Evolutionary conservation across 2,797 vertebrate species (phyloP), one percentile per base, ranked within the genome.

Genomic region (Fundulus diaphanus): DNA sequence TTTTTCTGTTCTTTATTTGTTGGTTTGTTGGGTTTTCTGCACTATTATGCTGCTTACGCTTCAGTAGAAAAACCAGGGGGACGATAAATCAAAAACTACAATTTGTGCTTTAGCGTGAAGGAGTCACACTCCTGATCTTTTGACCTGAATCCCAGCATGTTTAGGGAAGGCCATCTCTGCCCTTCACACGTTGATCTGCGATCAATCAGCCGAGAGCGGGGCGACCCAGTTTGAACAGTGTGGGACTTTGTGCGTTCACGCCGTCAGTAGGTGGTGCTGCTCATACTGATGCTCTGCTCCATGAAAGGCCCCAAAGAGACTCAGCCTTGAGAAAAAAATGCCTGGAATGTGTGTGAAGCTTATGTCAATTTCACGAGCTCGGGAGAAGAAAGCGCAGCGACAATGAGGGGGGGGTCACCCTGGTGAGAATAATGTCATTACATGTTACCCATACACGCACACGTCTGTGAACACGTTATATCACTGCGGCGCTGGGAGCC

Each of bases 341-440:
- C 87, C 86, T 89, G 94, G 95, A 95, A 95, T 96, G 94, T 94
- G 94, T 95, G 93, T 88, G 83, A 92, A 94, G 93, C 92, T 95
- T 93, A 94, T 94, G 94, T 94, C 92, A 93, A 95, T 95, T 95
- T 95, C 93, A 95, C 91, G 88, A 93, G 93, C 87, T 77, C 12
- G 4, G 72, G 88, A 93, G 91, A 93, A 94, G 93, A 95, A 95
- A 94, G 92, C 87, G 7, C 3, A 37, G 84, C 88, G 92, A 94
- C 94, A 95, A 93, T 92, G 89, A 93, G n/a, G 22, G 59, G 61
- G 37, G 91, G 93, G 90, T 93, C 92, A 82, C 92, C 88, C 86
- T 92, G 91, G 90, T 93, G 92, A 94, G 86, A 94, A 94, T 93
- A 94, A 95, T 94, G 92, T 93, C 92, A 94, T 93, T 92, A 92